Percentiles rank a stretch among this genome's conserved stretches.
Conservation (phyloP, 2,797 vertebrate species). For the Alosa sapidissima region DNA sequence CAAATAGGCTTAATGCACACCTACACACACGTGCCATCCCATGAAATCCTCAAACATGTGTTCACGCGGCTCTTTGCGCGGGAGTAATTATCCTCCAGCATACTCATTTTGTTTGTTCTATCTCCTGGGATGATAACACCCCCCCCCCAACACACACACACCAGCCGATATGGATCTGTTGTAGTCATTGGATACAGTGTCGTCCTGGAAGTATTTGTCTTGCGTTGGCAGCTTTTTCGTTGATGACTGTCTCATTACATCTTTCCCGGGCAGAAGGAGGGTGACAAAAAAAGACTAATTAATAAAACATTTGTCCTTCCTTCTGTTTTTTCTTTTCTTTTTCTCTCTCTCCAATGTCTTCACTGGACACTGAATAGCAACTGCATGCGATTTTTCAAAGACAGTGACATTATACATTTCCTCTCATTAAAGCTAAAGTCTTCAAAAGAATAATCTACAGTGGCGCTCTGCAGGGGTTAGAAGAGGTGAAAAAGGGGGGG, state of each 20-base stretch:
- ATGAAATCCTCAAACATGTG: slow-evolving; percentile 59
- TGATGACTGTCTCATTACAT: slow-evolving; percentile 66
- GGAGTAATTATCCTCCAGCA: slow-evolving; percentile 67
- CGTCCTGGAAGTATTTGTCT: slow-evolving; percentile 63
- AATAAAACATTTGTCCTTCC: slow-evolving; percentile 50
- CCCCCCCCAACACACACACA: neutral
- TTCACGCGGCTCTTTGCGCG: slow-evolving; percentile 50
- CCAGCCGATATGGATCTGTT: slow-evolving; percentile 69
- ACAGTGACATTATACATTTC: slow-evolving; percentile 16
- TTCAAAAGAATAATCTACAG: neutral
- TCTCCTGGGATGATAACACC: slow-evolving; percentile 56
- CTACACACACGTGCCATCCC: slow-evolving; percentile 54
- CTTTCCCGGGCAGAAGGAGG: neutral
- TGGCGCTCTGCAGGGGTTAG: neutral
- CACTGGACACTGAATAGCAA: neutral
- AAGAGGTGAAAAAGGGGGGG: slow-evolving; percentile 29
- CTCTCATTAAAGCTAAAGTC: slow-evolving; percentile 67
- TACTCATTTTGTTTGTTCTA: slow-evolving; percentile 61
- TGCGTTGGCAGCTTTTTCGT: slow-evolving; percentile 65
- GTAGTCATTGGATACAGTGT: slow-evolving; percentile 69
- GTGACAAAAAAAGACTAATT: slow-evolving; percentile 18
- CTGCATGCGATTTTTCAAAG: neutral
- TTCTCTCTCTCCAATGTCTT: neutral
- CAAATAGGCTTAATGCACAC: slow-evolving; percentile 62
- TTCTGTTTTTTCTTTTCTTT: neutral